Conservation (phyloP, 2,888 invertebrate genomes). For the Drosophila kuntzei region DNA sequence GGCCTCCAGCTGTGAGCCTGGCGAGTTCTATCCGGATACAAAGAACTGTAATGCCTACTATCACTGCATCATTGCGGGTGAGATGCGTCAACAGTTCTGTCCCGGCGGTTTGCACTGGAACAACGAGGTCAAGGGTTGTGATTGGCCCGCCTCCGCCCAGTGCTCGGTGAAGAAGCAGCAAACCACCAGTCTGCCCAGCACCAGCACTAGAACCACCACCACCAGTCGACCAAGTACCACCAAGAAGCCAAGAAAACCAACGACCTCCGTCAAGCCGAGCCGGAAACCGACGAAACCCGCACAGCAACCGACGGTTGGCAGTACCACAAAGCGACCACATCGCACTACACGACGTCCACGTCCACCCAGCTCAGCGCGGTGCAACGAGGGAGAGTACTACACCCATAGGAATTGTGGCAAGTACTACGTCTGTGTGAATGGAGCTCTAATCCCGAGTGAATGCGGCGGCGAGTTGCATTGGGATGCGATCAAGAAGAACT, state of each 20-base stretch:
- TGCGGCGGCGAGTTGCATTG: constrained; percentile 93
- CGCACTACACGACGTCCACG: constrained; percentile 56
- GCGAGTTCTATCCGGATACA: constrained; percentile 88
- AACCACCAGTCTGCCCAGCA: not conserved
- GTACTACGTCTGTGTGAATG: constrained; percentile 92
- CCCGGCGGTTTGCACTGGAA: constrained; percentile 94
- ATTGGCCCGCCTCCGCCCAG: constrained; percentile 92
- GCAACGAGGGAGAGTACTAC: constrained; percentile 91
- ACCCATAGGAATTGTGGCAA: constrained; percentile 90
- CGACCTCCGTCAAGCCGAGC: constrained; percentile 47
- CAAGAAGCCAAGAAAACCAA: constrained; percentile 48
- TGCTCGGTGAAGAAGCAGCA: constrained; percentile 86
- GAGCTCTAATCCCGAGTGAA: constrained; percentile 88
- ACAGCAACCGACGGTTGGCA: constrained; percentile 6
- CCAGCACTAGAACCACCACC: constrained; percentile 16
- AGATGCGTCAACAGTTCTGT: constrained; percentile 90
- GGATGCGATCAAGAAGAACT: constrained; percentile 88
- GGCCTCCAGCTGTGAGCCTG: constrained; percentile 85
- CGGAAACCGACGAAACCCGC: constrained; percentile 47
- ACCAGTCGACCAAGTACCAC: constrained; percentile 28
- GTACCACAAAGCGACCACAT: constrained; percentile 52
- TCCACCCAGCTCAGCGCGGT: constrained; percentile 80
- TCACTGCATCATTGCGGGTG: constrained; percentile 90
- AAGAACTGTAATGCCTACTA: constrained; percentile 91
- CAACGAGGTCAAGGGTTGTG: constrained; percentile 88